Percentiles rank a stretch among this genome's conserved stretches.
Evolutionary conservation across 2,888 invertebrate species (phyloP).

Genomic region (Eupeodes luniger): DNA sequence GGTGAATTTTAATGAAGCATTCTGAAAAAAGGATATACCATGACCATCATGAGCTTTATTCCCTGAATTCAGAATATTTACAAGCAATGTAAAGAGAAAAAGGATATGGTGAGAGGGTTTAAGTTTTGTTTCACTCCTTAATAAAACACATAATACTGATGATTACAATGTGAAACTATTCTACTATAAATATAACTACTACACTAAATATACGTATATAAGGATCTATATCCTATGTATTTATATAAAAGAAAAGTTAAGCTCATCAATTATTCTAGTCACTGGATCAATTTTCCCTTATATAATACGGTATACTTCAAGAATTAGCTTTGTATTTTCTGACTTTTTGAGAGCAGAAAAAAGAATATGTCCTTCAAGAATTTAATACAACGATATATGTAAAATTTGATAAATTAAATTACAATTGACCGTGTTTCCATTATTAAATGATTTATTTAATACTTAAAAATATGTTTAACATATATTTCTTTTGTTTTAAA

Average conservation of each 20-base stretch:
- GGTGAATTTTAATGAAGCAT: slow-evolving; percentile 23
- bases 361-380: neutral
- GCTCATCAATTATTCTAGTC: slow-evolving; percentile 30
- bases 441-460: too few relatives aligned
- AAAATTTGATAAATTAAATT: too few relatives aligned
- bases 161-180: neutral
- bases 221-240: neutral
- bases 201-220: neutral
- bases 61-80: too few relatives aligned
- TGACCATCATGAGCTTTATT: too few relatives aligned
- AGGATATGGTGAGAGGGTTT: neutral
- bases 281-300: slow-evolving; percentile 25
- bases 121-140: neutral
- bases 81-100: neutral
- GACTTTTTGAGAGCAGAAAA: neutral
- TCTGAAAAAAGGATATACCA: too few relatives aligned
- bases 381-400: neutral
- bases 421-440: too few relatives aligned
- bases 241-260: neutral
- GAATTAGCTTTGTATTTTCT: neutral
- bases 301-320: neutral
- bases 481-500: too few relatives aligned
- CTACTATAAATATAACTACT: too few relatives aligned
- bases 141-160: neutral
- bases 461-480: too few relatives aligned